Conservation (phyloP, 2,113 vertebrate genomes). For the Hoplias malabaricus region DNA sequence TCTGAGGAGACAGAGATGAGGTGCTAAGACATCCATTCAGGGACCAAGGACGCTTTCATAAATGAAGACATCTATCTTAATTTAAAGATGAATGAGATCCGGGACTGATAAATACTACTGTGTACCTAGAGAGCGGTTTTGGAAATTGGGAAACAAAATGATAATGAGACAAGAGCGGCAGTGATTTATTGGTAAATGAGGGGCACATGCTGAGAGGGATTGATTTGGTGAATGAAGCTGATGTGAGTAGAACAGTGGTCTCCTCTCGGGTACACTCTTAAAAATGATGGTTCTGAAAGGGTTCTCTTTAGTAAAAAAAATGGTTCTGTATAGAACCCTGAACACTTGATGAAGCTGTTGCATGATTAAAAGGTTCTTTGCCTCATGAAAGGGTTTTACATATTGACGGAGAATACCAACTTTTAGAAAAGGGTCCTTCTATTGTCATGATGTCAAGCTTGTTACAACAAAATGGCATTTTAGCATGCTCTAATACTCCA, state of each 20-base stretch:
- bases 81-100: conserved; percentile 1
- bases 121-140: neutral
- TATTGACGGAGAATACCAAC: too few species aligned
- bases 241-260: neutral
- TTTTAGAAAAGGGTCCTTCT: too few species aligned
- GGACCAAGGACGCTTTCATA: neutral
- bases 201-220: neutral
- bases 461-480: too few species aligned
- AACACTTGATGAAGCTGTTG: too few species aligned
- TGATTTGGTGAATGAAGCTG: conserved; percentile 13
- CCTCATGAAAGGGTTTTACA: too few species aligned
- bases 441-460: too few species aligned
- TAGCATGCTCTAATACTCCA: too few species aligned
- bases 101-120: neutral
- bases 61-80: neutral
- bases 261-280: neutral
- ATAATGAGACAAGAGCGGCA: neutral
- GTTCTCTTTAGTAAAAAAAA: too few species aligned
- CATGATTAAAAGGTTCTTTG: too few species aligned
- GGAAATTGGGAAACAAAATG: neutral
- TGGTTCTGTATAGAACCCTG: too few species aligned
- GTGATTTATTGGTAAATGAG: neutral
- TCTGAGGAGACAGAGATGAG: neutral
- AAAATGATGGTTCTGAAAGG: too few species aligned
- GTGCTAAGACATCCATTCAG: neutral